A percentile compares a stretch with the other conserved stretches of the same genome.
Evolutionary conservation across 2,888 invertebrate genomes (phyloP).

Genomic region (Cerceris rybyensis): DNA sequence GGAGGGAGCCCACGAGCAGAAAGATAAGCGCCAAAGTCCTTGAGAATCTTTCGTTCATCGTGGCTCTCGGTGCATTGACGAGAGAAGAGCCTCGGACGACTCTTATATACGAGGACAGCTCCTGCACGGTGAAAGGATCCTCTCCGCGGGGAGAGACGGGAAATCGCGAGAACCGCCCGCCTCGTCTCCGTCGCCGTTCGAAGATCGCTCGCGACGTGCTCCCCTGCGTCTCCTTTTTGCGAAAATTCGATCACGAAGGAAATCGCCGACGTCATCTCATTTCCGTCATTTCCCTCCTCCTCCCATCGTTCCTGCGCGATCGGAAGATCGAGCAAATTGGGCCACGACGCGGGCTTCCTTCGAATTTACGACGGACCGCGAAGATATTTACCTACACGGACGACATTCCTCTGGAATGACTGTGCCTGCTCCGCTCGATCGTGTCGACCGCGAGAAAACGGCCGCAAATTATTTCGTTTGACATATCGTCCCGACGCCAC

Average conservation of each 20-base stretch:
- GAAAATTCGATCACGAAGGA: background rate
- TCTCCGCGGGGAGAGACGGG: background rate
- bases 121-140: conserved; percentile 59
- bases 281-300: conserved; percentile 54
- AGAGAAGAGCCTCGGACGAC: conserved; percentile 30
- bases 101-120: conserved; percentile 59
- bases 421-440: background rate
- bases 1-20: conserved; percentile 10
- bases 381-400: conserved; percentile 2
- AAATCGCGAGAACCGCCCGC: background rate
- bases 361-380: conserved; percentile 11
- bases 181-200: conserved; percentile 27
- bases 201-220: too few species aligned
- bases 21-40: conserved; percentile 7
- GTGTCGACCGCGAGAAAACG: background rate
- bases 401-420: conserved; percentile 24
- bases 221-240: too few species aligned
- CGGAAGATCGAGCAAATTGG: conserved; percentile 32
- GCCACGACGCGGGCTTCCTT: background rate
- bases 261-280: conserved; percentile 41
- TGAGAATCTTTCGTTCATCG: conserved; percentile 6
- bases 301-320: conserved; percentile 43
- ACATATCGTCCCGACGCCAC: background rate
- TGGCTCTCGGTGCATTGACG: conserved; percentile 33
- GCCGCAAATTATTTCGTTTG: background rate